Evolutionary conservation across 1,140 invertebrate genomes (phyloP), one percentile per base, ranked within the genome.

Genomic region (Drosophila pseudoananassae): DNA sequence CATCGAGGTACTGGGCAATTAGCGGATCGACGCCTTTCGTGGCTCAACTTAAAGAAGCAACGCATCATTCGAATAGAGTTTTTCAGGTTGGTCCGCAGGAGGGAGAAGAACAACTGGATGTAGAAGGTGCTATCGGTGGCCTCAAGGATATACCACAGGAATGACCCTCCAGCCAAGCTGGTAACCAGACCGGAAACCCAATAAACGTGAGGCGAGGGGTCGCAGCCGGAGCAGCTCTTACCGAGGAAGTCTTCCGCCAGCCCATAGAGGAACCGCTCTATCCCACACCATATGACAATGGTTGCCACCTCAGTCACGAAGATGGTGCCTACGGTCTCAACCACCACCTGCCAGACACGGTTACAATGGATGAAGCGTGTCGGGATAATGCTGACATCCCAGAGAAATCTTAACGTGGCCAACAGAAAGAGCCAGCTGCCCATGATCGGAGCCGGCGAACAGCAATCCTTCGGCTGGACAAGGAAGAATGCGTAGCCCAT

Each of bases 201-300:
- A 23, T 78, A 87, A 6, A 36, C 0, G n/a, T 7, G 14, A 0
- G 27, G 36, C 20, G 46, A 60, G 8, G 57, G 23, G 8, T 15
- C 46, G 47, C n/a, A 66, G 1, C 1, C 6, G 0, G 27, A 5
- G 20, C 7, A 17, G 2, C n/a, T 38, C 4, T 23, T 55, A 50
- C 12, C 14, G 0, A 87, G 29, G 0, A 76, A 0, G 3, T 31
- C 14, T 0, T 63, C 29, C 7, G 38, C 60, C 5, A 76, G 12
- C n/a, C 47, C 10, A 25, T 29, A 83, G 5, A 87, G 7, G 0
- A 66, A 20, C 3, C 60, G 59, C 23, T 87, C 83, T 1, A 87
- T 0, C 0, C 33, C n/a, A 14, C 83, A 88, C 83, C 83, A 87
- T 12, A 87, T 52, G 8, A 88, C 17, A 1, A 87, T n/a, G 0